Conservation (phyloP, 2,888 invertebrate species). For the Polydrusus pterygomalis region DNA sequence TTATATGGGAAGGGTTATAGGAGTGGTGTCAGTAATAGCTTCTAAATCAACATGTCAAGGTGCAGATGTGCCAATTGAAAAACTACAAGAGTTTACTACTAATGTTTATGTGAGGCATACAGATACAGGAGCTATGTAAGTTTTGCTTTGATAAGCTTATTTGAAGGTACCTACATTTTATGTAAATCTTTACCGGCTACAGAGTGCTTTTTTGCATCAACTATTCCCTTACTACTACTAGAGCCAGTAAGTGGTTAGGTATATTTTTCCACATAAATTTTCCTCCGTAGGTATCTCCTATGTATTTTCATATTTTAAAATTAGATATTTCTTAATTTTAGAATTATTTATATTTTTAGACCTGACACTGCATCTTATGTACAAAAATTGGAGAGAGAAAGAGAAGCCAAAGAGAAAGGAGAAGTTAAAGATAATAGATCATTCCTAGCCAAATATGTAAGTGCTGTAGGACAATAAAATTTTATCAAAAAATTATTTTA, state of each 20-base stretch:
- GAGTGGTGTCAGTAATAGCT: slow-evolving; percentile 77
- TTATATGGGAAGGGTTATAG: slow-evolving; percentile 85
- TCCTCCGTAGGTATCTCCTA: no score
- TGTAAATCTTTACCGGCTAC: no score
- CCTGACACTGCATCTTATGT: slow-evolving; percentile 97
- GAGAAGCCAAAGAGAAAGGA: slow-evolving; percentile 90
- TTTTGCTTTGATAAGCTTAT: no score
- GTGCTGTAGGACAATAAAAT: slow-evolving; percentile 69
- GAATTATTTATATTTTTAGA: slow-evolving; percentile 69
- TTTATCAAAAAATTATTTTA: background rate
- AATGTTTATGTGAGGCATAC: slow-evolving; percentile 86
- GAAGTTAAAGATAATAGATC: slow-evolving; percentile 95
- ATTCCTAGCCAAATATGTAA: slow-evolving; percentile 98
- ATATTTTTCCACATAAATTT: no score
- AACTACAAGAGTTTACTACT: slow-evolving; percentile 80
- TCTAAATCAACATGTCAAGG: slow-evolving; percentile 72
- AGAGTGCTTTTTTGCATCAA: no score
- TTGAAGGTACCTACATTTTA: no score
- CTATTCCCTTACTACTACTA: no score
- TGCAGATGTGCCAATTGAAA: slow-evolving; percentile 68
- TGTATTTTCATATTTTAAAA: background rate
- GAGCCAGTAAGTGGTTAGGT: no score
- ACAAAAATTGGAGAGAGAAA: slow-evolving; percentile 93
- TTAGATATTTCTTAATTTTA: background rate
- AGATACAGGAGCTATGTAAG: slow-evolving; percentile 86